A percentile compares a stretch with the other conserved stretches of the same genome.
These are phyloP conservation scores for Pseudolycoriella hygida DNA, from an alignment of 2,888 invertebrate genomes.

Conservation along the genomic window DNA sequence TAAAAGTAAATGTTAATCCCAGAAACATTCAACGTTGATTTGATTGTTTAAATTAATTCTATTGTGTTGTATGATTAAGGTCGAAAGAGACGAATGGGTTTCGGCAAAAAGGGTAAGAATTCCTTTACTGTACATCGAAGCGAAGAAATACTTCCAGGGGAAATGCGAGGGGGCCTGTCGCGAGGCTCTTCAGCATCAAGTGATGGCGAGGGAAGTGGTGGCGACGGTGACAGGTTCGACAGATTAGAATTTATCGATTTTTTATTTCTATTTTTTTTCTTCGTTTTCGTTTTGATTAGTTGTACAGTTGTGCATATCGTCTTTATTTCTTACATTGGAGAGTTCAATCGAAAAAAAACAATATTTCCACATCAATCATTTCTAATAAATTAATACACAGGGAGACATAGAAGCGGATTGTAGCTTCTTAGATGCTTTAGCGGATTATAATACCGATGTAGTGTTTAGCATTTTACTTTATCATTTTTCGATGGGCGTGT, in stretches of 20 bases:
- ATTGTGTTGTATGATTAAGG: slow-evolving; percentile 32
- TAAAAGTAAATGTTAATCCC: not conserved
- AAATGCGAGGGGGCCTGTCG: slow-evolving; percentile 39
- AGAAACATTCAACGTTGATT: not conserved
- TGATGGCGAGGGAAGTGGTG: slow-evolving; percentile 67
- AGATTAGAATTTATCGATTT: not conserved
- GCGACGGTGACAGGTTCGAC: slow-evolving; percentile 70
- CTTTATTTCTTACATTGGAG: not conserved
- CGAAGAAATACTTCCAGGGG: slow-evolving; percentile 89
- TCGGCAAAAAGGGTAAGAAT: slow-evolving; percentile 87
- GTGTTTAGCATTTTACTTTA: not conserved
- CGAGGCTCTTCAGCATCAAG: slow-evolving; percentile 87
- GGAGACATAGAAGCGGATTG: slow-evolving; percentile 2
- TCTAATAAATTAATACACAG: not conserved
- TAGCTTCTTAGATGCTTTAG: slow-evolving; percentile 1
- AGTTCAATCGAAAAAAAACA: not conserved
- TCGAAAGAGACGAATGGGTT: slow-evolving; percentile 86
- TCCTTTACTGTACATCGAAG: slow-evolving; percentile 96
- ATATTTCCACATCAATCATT: no score
- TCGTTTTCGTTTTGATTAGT: not conserved
- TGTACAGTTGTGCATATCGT: slow-evolving; percentile 1
- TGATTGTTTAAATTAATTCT: not conserved
- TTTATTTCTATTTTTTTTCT: no score
- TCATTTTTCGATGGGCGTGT: not conserved
- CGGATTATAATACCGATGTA: not conserved